Conservation (phyloP, 2,888 invertebrate species). For the Augochlorella aurata region DNA sequence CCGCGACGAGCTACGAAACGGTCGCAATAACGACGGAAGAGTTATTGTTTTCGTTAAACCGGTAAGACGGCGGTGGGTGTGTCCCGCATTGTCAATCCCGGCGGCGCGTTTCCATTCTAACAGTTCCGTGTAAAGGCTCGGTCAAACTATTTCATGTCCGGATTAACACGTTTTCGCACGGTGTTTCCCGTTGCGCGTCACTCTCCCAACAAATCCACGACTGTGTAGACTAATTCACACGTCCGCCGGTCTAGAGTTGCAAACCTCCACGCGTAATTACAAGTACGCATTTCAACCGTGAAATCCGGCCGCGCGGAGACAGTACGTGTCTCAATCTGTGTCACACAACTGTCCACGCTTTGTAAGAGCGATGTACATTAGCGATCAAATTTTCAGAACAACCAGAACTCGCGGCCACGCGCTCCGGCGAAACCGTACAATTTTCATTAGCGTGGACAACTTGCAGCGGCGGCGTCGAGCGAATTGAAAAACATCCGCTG, state of each 20-base stretch:
- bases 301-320: conserved; percentile 40
- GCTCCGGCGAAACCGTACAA: not conserved
- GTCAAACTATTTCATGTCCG: conserved; percentile 5
- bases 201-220: conserved; percentile 14
- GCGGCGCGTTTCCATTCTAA: not conserved
- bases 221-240: conserved; percentile 31
- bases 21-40: not conserved
- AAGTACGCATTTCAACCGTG: conserved; percentile 50
- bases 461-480: not conserved
- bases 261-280: conserved; percentile 56
- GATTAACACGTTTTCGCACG: not conserved
- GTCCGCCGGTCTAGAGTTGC: conserved; percentile 32
- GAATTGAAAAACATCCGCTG: not conserved
- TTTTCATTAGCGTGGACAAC: not conserved
- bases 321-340: conserved; percentile 42
- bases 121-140: not conserved
- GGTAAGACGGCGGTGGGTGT: not conserved
- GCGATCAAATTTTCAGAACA: not conserved
- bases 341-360: conserved; percentile 35
- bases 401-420: not conserved
- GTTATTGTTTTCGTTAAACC: not conserved
- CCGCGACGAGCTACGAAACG: not conserved
- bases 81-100: not conserved
- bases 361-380: not conserved
- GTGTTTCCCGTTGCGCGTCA: conserved; percentile 3